Evolutionary conservation across 2,888 invertebrate genomes (phyloP), one percentile per base, ranked within the genome.

Genomic region (Temnothorax unifasciatus): DNA sequence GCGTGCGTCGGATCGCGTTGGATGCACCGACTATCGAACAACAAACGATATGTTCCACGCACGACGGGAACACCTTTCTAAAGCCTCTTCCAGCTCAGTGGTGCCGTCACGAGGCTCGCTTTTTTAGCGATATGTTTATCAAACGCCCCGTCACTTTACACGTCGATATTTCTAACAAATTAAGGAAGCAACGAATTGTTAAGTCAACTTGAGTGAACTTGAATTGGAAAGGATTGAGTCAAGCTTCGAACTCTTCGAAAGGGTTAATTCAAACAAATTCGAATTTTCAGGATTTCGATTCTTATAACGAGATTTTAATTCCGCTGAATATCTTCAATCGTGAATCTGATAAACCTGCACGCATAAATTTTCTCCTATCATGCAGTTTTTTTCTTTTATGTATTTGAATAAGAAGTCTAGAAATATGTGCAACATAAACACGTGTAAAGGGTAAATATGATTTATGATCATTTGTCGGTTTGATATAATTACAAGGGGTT

Each of bases 401-500:
- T 13, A 44, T 66, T n/a, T 25, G 8, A 63, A 41, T 2, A 25
- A 47, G 11, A 21, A 38, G 38, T 50, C 18, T 64, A 34, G 3
- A 66, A 38, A 29, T 52, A 29, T 52, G 15, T 47, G 21, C 8
- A 47, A 47, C 2, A 6, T 63, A 44, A 25, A 61, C 29, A 29
- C 18, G 15, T 63, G 21, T 18, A 18, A 68, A 34, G 9, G 3
- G 13, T 66, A 66, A 54, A 25, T 34, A 77, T 79, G 82, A 85
- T 85, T 85, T 68, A 85, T 79, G 79, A 59, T 85, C 59, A 82
- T 77, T 63, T 34, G 29, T 29, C 9, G 63, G 38, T 50, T 44
- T 82, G 52, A 84, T 38, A 73, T 73, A 86, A 86, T 76, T 84
- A 47, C 76, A 21, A 21, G 25, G 83, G 83, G 87, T 88, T 88